Percentiles rank a stretch among this genome's conserved stretches.
Evolutionary conservation across 2,888 invertebrate species (phyloP).

Genomic region (Phragmatobia fuliginosa): DNA sequence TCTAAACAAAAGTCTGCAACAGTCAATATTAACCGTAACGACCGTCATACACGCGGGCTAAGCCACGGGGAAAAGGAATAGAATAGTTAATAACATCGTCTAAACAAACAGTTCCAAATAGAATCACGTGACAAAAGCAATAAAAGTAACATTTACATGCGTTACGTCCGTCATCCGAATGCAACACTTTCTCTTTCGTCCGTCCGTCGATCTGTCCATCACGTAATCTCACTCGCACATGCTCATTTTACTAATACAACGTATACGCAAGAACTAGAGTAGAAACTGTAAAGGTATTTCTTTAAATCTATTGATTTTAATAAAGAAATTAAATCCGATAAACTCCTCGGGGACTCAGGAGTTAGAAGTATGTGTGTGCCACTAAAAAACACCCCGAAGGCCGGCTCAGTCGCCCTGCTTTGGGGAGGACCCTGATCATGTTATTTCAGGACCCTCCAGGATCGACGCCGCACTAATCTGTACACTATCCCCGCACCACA

Average conservation of each 20-base stretch:
- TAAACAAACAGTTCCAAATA: neutral
- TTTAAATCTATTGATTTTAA: conserved; percentile 33
- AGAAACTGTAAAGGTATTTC: conserved; percentile 45
- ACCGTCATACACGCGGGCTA: too few species aligned
- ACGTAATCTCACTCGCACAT: conserved; percentile 38
- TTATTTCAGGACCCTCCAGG: too few species aligned
- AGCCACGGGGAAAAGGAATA: too few species aligned
- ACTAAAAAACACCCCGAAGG: too few species aligned
- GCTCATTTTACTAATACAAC: conserved; percentile 37
- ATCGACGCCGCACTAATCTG: too few species aligned
- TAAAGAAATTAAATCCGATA: conserved; percentile 18
- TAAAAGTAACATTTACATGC: conserved; percentile 44
- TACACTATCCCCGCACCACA: too few species aligned
- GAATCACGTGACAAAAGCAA: conserved; percentile 39
- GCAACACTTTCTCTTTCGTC: conserved; percentile 45
- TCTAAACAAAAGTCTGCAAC: too few species aligned
- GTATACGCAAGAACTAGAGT: conserved; percentile 37
- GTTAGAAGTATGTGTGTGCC: too few species aligned
- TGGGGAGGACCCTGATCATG: too few species aligned
- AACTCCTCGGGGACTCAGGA: too few species aligned
- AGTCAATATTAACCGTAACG: too few species aligned
- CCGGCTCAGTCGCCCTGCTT: too few species aligned
- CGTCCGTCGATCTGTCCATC: conserved; percentile 33
- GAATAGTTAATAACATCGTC: neutral
- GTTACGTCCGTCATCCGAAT: conserved; percentile 39